These are phyloP conservation scores for Luidia sarsii DNA, from an alignment of 53 echinoderm and acorn worm genomes.

Conservation along the genomic window DNA sequence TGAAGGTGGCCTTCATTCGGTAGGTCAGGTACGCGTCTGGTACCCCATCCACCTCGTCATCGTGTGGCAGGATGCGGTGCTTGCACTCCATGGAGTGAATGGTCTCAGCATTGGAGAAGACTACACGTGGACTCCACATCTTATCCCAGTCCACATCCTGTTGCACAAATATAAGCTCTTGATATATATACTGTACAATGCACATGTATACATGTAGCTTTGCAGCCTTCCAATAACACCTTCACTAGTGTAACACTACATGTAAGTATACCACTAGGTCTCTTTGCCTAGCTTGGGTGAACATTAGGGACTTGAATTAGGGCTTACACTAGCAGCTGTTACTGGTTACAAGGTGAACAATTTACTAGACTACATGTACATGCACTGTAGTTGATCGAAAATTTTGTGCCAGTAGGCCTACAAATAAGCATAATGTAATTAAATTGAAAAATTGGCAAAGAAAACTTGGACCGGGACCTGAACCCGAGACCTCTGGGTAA, in stretches of 20 bases:
- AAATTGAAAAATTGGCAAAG: no score
- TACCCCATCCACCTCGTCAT: conserved; percentile 62
- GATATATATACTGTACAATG: neutral
- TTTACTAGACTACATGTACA: no score
- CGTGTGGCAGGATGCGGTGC: conserved; percentile 60
- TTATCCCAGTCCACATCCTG: conserved; percentile 87
- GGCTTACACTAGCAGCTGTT: neutral
- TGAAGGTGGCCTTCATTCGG: conserved; percentile 83
- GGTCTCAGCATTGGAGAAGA: conserved; percentile 71
- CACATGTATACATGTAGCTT: neutral
- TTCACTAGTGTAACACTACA: neutral
- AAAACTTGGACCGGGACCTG: no score
- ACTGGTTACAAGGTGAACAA: no score
- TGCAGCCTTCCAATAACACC: neutral
- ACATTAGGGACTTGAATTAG: neutral
- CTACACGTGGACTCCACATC: conserved; percentile 74
- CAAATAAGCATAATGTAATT: no score
- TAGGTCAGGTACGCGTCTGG: conserved; percentile 75
- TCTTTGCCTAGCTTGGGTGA: neutral
- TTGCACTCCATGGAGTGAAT: conserved; percentile 79
- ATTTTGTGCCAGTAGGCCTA: no score
- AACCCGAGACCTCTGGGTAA: no score
- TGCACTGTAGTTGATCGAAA: no score
- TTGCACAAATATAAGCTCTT: neutral
- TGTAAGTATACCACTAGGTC: neutral